Conservation (phyloP, 2,113 vertebrate species). For the Echinops telfairi region DNA sequence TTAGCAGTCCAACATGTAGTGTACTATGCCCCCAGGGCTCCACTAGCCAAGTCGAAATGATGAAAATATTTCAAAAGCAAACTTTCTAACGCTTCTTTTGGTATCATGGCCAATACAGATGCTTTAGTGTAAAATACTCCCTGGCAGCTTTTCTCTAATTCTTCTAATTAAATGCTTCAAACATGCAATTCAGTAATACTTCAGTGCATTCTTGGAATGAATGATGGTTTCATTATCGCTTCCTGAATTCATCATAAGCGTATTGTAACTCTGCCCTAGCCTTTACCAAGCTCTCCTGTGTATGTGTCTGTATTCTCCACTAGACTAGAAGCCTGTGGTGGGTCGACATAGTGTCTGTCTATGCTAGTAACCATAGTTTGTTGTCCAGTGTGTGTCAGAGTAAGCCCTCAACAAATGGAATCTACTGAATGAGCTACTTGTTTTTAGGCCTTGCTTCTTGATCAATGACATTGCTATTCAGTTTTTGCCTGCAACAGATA, state of each 20-base stretch:
- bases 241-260: not conserved
- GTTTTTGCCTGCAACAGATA: not conserved
- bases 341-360: not conserved
- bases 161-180: slow-evolving; percentile 47
- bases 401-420: not conserved
- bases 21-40: too few species aligned
- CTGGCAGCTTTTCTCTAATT: not conserved
- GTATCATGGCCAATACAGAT: not conserved
- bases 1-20: too few species aligned
- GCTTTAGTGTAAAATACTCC: not conserved
- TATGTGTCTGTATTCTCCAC: not conserved
- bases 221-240: not conserved
- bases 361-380: not conserved
- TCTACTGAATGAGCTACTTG: not conserved
- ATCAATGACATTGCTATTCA: slow-evolving; percentile 3
- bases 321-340: not conserved
- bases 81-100: slow-evolving; percentile 13
- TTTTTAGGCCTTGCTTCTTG: slow-evolving; percentile 33
- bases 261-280: not conserved
- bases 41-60: not conserved
- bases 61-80: slow-evolving; percentile 15
- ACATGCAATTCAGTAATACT: not conserved
- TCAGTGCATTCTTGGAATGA: not conserved
- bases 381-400: not conserved
- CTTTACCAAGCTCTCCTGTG: not conserved